Percentiles rank a stretch among this genome's conserved stretches.
phyloP scores from a whole-genome alignment of 2,113 vertebrate species.

The Ictalurus furcatus region DNA sequence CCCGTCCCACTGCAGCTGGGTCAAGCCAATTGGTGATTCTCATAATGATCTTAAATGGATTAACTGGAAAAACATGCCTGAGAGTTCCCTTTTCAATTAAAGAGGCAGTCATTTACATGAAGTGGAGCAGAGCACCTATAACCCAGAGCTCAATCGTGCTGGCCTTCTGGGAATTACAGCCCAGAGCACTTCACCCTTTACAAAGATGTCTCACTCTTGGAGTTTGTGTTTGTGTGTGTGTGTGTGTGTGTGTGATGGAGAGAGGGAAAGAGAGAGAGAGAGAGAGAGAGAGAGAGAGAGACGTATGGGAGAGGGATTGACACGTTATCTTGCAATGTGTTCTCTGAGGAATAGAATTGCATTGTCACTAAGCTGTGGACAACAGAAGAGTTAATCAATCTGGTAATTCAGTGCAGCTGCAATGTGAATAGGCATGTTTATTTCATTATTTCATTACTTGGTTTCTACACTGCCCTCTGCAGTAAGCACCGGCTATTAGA shows the following conservation, averaged over 20 bases:
- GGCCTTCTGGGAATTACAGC: conserved; percentile 52
- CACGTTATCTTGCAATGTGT: conserved; percentile 69
- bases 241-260: conserved; percentile 14
- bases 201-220: conserved; percentile 37
- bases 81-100: conserved; percentile 79
- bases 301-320: conserved; percentile 40
- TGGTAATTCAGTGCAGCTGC: conserved; percentile 68
- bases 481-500: conserved; percentile 20
- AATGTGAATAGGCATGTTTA: conserved; percentile 46
- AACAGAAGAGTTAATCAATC: conserved; percentile 77
- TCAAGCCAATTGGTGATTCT: conserved; percentile 69
- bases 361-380: conserved; percentile 69
- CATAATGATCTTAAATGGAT: conserved; percentile 81
- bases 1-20: conserved; percentile 68
- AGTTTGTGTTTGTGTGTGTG: conserved; percentile 38
- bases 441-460: conserved; percentile 40
- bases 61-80: conserved; percentile 71
- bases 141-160: conserved; percentile 35
- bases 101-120: conserved; percentile 61
- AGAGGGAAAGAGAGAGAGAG: conserved; percentile 38
- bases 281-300: conserved; percentile 36
- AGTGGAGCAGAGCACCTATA: conserved; percentile 53
- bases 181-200: conserved; percentile 33
- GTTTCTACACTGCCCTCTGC: conserved; percentile 22
- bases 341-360: conserved; percentile 69